These are phyloP conservation scores for Cyphomyrmex costatus DNA, from an alignment of 1,140 invertebrate genomes.

Conservation along the genomic window DNA sequence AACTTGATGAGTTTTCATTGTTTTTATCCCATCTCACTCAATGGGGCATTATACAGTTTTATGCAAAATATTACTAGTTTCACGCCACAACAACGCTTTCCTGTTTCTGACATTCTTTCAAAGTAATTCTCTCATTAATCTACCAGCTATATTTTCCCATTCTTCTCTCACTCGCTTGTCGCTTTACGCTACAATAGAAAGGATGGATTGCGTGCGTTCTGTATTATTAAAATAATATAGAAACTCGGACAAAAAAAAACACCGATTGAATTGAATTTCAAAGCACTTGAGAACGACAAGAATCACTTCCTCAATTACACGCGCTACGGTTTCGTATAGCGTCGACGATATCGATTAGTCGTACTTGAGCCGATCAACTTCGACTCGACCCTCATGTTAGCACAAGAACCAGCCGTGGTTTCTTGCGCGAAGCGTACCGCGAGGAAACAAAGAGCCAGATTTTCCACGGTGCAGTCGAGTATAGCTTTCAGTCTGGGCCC, in stretches of 20 bases:
- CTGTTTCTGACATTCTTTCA: constrained; percentile 32
- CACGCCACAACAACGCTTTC: background rate
- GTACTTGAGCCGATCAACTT: constrained; percentile 46
- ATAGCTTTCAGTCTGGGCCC: constrained; percentile 61
- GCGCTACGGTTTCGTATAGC: background rate
- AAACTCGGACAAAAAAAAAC: background rate
- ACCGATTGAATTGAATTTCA: background rate
- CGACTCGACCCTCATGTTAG: constrained; percentile 46
- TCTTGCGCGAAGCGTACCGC: constrained; percentile 55
- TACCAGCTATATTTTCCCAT: background rate
- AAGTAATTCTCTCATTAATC: constrained; percentile 45
- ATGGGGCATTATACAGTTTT: constrained; percentile 42
- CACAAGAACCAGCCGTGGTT: constrained; percentile 60
- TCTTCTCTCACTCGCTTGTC: background rate
- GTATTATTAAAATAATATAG: constrained; percentile 5
- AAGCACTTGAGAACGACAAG: constrained; percentile 24
- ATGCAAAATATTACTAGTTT: constrained; percentile 50
- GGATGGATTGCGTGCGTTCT: background rate
- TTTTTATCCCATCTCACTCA: constrained; percentile 40
- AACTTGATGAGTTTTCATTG: constrained; percentile 58
- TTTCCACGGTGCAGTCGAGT: constrained; percentile 70
- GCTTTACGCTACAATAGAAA: background rate
- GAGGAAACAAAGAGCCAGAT: constrained; percentile 68
- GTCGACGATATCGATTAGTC: constrained; percentile 57
- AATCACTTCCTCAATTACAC: constrained; percentile 40